A percentile compares a stretch with the other conserved stretches of the same genome.
Evolutionary conservation across 2,113 vertebrate genomes (phyloP).

Genomic region (Burhinus bistriatus): DNA sequence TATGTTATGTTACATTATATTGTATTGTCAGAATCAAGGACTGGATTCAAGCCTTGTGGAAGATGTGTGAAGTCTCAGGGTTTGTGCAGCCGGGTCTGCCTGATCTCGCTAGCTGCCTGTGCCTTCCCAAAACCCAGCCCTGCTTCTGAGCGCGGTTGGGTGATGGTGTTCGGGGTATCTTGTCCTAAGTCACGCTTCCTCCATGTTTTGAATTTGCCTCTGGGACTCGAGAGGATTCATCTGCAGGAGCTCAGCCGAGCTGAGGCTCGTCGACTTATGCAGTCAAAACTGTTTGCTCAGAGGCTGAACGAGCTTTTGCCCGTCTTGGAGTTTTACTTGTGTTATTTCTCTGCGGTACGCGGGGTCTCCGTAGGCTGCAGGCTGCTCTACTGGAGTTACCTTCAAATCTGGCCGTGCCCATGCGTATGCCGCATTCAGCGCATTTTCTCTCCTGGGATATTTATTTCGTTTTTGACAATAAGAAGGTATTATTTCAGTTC

Average conservation of each 20-base stretch:
- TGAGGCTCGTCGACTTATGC: neutral
- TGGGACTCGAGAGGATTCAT: neutral
- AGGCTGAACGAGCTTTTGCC: neutral
- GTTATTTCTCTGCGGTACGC: neutral
- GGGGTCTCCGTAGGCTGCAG: neutral
- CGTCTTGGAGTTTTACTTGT: neutral
- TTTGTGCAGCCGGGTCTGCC: neutral
- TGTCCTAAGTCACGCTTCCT: neutral
- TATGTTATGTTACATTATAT: neutral
- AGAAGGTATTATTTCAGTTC: neutral
- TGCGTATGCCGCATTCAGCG: neutral
- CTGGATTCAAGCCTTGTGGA: neutral
- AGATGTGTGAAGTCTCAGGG: neutral
- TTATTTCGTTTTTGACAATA: neutral
- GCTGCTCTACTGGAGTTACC: neutral
- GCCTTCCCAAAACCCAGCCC: neutral
- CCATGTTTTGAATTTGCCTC: neutral
- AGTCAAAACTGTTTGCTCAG: neutral
- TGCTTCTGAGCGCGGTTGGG: neutral
- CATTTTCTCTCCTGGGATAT: neutral
- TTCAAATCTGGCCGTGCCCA: neutral
- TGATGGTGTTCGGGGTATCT: neutral
- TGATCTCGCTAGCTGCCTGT: neutral
- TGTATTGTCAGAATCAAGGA: neutral
- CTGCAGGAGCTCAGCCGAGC: neutral